phyloP scores from a whole-genome alignment of 2,797 vertebrate genomes.

The Simalia tracyae region DNA sequence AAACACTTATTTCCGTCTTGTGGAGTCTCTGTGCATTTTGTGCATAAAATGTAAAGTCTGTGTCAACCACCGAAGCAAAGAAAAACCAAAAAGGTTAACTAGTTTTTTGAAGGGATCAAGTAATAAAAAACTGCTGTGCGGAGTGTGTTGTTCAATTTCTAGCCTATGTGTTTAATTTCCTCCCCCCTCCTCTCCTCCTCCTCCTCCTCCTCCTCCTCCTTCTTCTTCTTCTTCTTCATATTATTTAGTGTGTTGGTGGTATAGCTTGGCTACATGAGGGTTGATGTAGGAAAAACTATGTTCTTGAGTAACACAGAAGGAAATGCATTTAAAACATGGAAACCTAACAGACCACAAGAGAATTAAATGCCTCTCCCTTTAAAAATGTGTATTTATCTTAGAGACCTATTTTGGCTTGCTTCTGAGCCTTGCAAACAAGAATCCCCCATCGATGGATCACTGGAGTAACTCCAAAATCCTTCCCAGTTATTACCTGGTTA shows the following conservation, averaged over 20 bases:
- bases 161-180: too few relatives aligned
- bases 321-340: neutral
- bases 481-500: neutral
- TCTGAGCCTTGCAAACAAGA: neutral
- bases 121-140: too few relatives aligned
- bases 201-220: too few relatives aligned
- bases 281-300: neutral
- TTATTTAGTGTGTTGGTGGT: neutral
- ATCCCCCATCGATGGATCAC: neutral
- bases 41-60: too few relatives aligned
- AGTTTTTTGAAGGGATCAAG: too few relatives aligned
- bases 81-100: too few relatives aligned
- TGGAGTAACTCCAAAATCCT: neutral
- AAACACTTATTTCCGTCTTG: too few relatives aligned
- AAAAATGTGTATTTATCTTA: neutral
- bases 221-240: too few relatives aligned
- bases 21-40: too few relatives aligned
- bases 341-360: neutral
- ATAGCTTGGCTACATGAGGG: neutral
- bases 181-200: too few relatives aligned
- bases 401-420: neutral
- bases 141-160: too few relatives aligned
- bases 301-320: neutral
- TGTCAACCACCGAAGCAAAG: too few relatives aligned
- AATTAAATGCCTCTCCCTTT: neutral